Conservation (phyloP, 2,888 invertebrate species). For the Orchesellides sinensis region DNA sequence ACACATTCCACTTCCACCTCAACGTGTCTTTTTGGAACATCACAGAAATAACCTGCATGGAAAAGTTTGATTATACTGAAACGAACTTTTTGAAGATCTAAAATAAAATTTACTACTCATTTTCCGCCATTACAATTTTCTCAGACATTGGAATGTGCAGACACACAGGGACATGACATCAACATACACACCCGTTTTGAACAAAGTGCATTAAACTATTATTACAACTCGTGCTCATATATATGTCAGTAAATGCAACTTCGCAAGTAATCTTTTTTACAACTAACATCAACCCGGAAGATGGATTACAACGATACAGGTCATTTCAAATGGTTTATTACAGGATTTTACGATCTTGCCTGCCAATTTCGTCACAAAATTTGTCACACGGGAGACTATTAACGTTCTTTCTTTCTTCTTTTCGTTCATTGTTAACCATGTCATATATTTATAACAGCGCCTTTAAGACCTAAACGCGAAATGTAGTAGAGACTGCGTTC, state of each 20-base stretch:
- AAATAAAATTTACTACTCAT: neutral
- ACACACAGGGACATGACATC: neutral
- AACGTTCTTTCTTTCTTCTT: no score
- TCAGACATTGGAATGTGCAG: neutral
- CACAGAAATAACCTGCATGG: no score
- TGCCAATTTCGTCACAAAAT: constrained; percentile 61
- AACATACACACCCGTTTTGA: neutral
- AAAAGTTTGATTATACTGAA: no score
- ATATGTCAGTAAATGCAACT: neutral
- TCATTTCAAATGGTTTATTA: constrained; percentile 60
- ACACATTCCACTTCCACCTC: no score
- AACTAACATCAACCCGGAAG: constrained; percentile 14
- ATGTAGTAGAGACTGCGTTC: no score
- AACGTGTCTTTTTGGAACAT: no score
- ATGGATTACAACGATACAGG: constrained; percentile 59
- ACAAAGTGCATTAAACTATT: neutral
- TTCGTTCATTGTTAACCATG: no score
- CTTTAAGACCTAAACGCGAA: no score
- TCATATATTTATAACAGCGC: no score
- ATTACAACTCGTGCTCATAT: neutral
- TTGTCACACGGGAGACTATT: constrained; percentile 56
- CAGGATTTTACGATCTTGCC: constrained; percentile 49
- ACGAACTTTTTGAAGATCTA: neutral
- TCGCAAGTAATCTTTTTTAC: neutral
- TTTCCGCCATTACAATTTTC: neutral